Conservation (phyloP, 2,113 vertebrate species). For the Halichoeres trimaculatus region DNA sequence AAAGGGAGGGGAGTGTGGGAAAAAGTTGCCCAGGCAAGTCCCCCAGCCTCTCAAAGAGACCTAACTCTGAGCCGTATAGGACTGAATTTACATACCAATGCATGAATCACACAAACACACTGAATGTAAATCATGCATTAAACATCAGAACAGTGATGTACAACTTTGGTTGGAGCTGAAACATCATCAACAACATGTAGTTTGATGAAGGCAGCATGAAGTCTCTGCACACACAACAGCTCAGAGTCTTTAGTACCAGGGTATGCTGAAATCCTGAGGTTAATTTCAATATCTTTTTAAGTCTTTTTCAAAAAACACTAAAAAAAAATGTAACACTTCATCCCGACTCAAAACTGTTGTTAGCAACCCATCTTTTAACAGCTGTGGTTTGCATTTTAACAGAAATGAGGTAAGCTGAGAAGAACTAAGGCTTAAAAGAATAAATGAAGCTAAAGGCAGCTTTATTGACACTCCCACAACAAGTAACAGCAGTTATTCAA, state of each 20-base stretch:
- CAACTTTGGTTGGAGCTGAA: neutral
- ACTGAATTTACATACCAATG: constrained; percentile 82
- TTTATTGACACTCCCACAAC: too few species aligned
- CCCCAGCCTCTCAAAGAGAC: constrained; percentile 69
- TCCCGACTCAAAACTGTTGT: too few species aligned
- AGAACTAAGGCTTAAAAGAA: too few species aligned
- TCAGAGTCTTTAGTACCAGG: neutral
- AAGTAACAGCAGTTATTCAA: too few species aligned
- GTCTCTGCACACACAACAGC: neutral
- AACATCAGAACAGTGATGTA: constrained; percentile 3
- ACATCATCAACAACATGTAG: constrained; percentile 13
- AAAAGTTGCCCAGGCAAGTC: constrained; percentile 62
- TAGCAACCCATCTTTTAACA: too few species aligned
- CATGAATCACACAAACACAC: constrained; percentile 44
- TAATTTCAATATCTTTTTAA: too few species aligned
- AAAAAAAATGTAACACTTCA: too few species aligned
- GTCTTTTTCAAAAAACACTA: too few species aligned
- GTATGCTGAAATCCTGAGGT: too few species aligned
- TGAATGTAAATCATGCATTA: constrained; percentile 48
- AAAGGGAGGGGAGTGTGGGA: constrained; percentile 75
- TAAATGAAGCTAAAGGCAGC: too few species aligned
- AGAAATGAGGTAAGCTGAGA: too few species aligned
- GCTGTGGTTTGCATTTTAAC: too few species aligned
- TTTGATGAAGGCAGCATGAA: neutral
- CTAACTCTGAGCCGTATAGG: constrained; percentile 48